A percentile compares a stretch with the other conserved stretches of the same genome.
Evolutionary conservation across 1,140 invertebrate species (phyloP).

Genomic region (Anastrepha obliqua): DNA sequence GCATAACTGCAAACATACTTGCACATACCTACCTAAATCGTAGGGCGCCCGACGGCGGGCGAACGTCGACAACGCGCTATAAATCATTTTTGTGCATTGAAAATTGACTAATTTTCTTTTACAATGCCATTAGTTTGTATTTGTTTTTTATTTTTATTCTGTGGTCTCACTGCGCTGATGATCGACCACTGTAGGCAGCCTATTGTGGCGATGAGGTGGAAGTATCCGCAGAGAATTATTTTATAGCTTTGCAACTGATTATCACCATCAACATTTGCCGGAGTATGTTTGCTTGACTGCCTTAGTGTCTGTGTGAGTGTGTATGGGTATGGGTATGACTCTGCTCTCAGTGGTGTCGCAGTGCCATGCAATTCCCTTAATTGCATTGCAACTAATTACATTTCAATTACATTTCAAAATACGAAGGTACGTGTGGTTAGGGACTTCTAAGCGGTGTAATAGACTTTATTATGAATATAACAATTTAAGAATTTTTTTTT

Average conservation of each 20-base stretch:
- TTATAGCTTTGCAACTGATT: conserved; percentile 11
- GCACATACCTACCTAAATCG: too few relatives aligned
- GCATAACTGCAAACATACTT: too few relatives aligned
- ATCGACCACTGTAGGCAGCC: neutral
- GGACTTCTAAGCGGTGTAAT: too few relatives aligned
- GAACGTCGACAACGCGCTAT: neutral
- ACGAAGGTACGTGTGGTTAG: neutral
- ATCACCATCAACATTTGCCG: neutral
- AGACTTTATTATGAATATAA: too few relatives aligned
- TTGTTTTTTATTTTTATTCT: neutral
- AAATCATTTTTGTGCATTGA: neutral
- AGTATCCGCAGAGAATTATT: neutral
- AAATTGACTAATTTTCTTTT: neutral
- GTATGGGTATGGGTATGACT: neutral
- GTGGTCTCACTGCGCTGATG: neutral
- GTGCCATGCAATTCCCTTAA: neutral
- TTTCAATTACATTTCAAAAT: neutral
- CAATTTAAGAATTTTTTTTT: too few relatives aligned
- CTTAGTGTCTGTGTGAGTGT: neutral
- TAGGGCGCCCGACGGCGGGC: neutral
- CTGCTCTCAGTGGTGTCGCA: neutral
- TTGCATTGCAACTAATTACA: conserved; percentile 18
- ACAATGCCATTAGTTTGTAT: neutral
- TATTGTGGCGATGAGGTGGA: neutral
- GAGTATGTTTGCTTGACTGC: too few relatives aligned